phyloP scores from a whole-genome alignment of 2,113 vertebrate genomes.

The Ptilonorhynchus violaceus region DNA sequence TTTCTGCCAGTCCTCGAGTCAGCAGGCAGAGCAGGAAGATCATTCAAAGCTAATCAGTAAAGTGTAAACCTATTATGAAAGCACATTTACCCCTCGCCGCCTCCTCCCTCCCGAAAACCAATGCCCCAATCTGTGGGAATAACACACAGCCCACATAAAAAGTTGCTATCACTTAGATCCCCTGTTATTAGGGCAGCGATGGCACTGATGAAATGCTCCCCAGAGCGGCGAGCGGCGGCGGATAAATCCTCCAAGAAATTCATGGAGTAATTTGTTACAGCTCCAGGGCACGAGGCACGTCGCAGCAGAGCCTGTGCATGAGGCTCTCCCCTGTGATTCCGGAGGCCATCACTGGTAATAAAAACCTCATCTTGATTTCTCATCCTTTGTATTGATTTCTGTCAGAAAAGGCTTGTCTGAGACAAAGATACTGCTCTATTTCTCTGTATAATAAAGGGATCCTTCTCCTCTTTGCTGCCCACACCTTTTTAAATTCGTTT shows the following conservation, averaged over 20 bases:
- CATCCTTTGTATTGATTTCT: slow-evolving; percentile 7
- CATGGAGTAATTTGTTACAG: neutral
- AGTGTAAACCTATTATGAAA: slow-evolving; percentile 59
- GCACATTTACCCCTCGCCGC: slow-evolving; percentile 25
- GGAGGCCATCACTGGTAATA: slow-evolving; percentile 29
- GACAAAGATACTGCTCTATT: neutral
- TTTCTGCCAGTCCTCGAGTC: slow-evolving; percentile 12
- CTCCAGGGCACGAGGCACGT: neutral
- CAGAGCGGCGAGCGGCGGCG: neutral
- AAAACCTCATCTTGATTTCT: slow-evolving; percentile 56
- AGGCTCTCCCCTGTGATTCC: slow-evolving; percentile 1
- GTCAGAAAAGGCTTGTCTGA: neutral
- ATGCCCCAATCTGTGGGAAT: slow-evolving; percentile 26
- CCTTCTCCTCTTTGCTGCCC: neutral
- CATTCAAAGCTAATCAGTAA: slow-evolving; percentile 58
- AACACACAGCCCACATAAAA: neutral
- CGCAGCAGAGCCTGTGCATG: neutral
- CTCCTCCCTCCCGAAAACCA: slow-evolving; percentile 5
- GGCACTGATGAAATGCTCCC: slow-evolving; percentile 9
- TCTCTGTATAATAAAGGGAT: neutral
- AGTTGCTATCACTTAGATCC: slow-evolving; percentile 35
- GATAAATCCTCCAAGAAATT: slow-evolving; percentile 44
- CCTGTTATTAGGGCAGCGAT: slow-evolving; percentile 23
- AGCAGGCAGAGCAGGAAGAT: slow-evolving; percentile 54
- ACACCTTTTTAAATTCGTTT: neutral